phyloP scores from a whole-genome alignment of 2,888 invertebrate species.

The Adela reaumurella region DNA sequence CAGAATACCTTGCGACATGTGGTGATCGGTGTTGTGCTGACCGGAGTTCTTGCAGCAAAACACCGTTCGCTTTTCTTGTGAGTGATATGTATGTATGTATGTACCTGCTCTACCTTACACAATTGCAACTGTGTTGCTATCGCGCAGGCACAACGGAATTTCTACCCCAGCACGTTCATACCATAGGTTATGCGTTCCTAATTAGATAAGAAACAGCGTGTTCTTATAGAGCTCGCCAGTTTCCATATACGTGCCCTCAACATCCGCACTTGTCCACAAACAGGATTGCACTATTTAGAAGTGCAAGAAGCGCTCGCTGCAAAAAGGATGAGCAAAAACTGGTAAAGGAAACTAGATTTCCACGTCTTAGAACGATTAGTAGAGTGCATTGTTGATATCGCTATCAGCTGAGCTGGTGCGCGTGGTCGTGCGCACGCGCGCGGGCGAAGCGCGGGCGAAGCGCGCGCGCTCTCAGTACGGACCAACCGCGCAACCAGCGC shows the following conservation, averaged over 20 bases:
- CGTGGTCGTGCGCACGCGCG: slow-evolving; percentile 29
- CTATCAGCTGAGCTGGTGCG: slow-evolving; percentile 47
- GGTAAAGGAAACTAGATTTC: slow-evolving; percentile 48
- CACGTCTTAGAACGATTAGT: slow-evolving; percentile 40
- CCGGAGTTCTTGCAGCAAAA: no score
- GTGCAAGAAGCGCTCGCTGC: slow-evolving; percentile 13
- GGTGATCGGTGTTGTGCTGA: no score
- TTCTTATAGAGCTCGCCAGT: background rate
- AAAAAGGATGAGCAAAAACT: slow-evolving; percentile 32
- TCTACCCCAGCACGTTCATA: no score
- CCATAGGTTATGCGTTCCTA: no score
- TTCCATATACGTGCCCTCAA: background rate
- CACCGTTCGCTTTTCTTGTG: no score
- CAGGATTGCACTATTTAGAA: background rate
- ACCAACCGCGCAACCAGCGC: slow-evolving; percentile 15
- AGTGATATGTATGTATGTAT: no score
- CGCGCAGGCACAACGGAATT: no score
- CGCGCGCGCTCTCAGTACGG: slow-evolving; percentile 38
- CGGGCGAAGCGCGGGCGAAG: slow-evolving; percentile 25
- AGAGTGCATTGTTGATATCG: slow-evolving; percentile 50
- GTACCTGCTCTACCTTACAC: no score
- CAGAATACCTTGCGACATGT: no score
- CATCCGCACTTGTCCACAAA: background rate
- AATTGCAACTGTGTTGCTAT: no score
- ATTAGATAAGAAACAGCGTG: no score